These are phyloP conservation scores for Diogma glabrata DNA, from an alignment of 2,888 invertebrate species.

Conservation along the genomic window DNA sequence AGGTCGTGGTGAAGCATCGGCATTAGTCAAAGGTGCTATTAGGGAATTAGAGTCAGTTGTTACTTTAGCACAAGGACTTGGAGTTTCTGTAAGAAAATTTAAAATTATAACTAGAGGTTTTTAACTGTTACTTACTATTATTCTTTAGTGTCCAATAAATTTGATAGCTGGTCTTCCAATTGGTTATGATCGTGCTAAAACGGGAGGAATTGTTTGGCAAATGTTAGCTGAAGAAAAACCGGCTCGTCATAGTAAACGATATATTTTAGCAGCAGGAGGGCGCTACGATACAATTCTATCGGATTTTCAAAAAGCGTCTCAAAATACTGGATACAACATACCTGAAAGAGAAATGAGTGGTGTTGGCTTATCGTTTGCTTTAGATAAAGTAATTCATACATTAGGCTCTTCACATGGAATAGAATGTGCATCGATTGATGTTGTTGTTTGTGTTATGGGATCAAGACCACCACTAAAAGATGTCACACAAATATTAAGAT, in stretches of 20 bases:
- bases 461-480: conserved; percentile 43
- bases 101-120: no score
- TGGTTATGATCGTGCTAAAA: conserved; percentile 41
- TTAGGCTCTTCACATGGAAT: conserved; percentile 42
- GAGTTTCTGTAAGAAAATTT: conserved; percentile 56
- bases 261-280: conserved; percentile 77
- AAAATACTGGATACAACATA: conserved; percentile 29
- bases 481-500: conserved; percentile 40
- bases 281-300: conserved; percentile 75
- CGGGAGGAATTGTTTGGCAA: conserved; percentile 50
- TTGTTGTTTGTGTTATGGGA: conserved; percentile 55
- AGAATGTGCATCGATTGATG: conserved; percentile 45
- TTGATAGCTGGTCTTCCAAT: conserved; percentile 38
- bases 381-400: conserved; percentile 62
- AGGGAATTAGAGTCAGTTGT: conserved; percentile 64
- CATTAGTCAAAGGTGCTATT: conserved; percentile 55
- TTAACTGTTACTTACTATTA: no score
- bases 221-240: conserved; percentile 35
- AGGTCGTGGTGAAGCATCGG: conserved; percentile 54
- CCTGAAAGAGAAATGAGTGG: conserved; percentile 39
- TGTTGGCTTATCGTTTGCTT: conserved; percentile 73
- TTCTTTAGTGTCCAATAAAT: conserved; percentile 44
- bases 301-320: conserved; percentile 46
- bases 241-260: conserved; percentile 39
- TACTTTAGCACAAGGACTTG: conserved; percentile 56